Evolutionary conservation across 2,797 vertebrate species (phyloP).

Genomic region (Danio choprae): DNA sequence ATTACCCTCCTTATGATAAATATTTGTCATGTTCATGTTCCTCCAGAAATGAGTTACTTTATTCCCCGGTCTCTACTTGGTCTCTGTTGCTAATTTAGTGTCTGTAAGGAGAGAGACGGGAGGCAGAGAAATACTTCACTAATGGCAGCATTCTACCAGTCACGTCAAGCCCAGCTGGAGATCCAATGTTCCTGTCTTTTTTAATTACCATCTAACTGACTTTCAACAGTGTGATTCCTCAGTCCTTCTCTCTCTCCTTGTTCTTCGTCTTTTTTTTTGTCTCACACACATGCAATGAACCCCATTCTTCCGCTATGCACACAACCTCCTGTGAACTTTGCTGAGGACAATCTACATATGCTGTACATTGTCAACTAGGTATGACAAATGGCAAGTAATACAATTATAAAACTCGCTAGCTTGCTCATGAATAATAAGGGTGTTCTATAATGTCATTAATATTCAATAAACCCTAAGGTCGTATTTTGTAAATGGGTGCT

Average conservation of each 20-base stretch:
- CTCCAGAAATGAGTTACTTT: constrained; percentile 8
- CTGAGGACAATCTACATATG: background rate
- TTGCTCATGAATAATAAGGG: background rate
- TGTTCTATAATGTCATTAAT: background rate
- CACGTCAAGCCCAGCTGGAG: constrained; percentile 56
- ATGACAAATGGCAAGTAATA: background rate
- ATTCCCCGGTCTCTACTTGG: constrained; percentile 19
- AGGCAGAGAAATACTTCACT: constrained; percentile 25
- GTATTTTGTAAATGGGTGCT: background rate
- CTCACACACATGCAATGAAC: background rate
- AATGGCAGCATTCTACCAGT: constrained; percentile 54
- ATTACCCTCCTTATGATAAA: constrained; percentile 19
- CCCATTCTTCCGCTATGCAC: background rate
- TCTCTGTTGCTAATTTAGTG: constrained; percentile 38
- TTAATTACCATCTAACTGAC: constrained; percentile 59
- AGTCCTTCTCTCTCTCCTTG: background rate
- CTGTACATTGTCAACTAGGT: background rate
- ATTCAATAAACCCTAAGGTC: background rate
- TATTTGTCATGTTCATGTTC: constrained; percentile 28
- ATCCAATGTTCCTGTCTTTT: constrained; percentile 59
- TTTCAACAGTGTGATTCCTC: constrained; percentile 30
- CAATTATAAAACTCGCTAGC: background rate
- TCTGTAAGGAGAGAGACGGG: constrained; percentile 14
- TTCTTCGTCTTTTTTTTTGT: background rate
- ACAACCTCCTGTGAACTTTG: constrained; percentile 3